Evolutionary conservation across 2,113 vertebrate species (phyloP), one percentile per base, ranked within the genome.

Genomic region (Clarias magur): DNA sequence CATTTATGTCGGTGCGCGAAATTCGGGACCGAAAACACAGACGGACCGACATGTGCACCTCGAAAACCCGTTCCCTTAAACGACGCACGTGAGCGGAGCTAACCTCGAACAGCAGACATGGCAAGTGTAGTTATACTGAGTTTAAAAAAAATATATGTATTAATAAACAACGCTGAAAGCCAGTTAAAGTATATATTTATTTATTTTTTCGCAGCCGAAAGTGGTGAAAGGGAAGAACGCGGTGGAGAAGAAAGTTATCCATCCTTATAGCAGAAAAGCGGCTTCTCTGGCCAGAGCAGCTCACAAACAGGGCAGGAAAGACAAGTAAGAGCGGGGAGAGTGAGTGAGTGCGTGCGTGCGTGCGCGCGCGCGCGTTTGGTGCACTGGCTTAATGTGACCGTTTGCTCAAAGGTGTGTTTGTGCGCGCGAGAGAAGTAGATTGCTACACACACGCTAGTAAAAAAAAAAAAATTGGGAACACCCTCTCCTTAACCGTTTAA

Each of bases 231-330:
- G 91, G 9, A 97, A 96, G 91, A 89, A 78, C 2, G 91, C 95
- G 65, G 95, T 91, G 42, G 97, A 96, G 89, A 96, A 95, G 68
- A 97, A 99, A 86, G 95, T 94, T 60, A 91, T 97, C 87, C 98
- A 99, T 90, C 98, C 98, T 1, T 98, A 95, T 89, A 99, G 98
- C 92, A 96, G 98, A 91, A 99, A 98, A 92, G 98, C 98, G 5
- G 97, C 95, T 0, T 98, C 97, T 23, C 94, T 99, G 48, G 94
- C 94, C 7, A 94, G 96, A 93, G 96, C 96, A 79, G 95, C 94
- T 13, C 95, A 95, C 90, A 95, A 96, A 89, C 96, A 97, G 86
- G 95, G 94, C 2, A 97, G 93, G 89, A 99, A 96, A 90, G 97
- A 97, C 59, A 97, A 92, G 95, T 95, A n/a, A 0, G 89, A 30